A percentile compares a stretch with the other conserved stretches of the same genome.
Evolutionary conservation across 2,113 vertebrate species (phyloP).

Genomic region (Centropristis striata): DNA sequence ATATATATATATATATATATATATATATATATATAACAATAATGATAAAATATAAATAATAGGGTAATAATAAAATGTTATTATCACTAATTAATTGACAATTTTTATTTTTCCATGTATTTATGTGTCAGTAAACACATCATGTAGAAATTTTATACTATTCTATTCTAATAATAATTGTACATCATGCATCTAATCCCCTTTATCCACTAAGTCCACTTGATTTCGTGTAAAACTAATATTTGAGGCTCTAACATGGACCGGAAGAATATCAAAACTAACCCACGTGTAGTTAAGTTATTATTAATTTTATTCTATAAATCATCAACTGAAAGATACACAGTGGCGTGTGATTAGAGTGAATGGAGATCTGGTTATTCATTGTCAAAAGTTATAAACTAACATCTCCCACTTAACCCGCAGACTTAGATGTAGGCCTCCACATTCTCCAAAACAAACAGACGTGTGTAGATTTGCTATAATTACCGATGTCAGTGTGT

Average conservation of each 20-base stretch:
- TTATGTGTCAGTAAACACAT: neutral
- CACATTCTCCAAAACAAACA: constrained; percentile 86
- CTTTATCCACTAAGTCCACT: constrained; percentile 16
- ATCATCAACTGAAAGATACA: constrained; percentile 99
- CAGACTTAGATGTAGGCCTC: constrained; percentile 79
- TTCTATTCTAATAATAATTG: too few species aligned
- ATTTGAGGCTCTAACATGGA: constrained; percentile 41
- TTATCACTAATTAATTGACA: too few species aligned
- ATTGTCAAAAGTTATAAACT: constrained; percentile 94
- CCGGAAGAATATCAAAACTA: constrained; percentile 81
- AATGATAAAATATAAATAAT: too few species aligned
- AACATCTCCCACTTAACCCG: constrained; percentile 82
- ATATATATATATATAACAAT: too few species aligned
- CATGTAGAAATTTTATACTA: too few species aligned
- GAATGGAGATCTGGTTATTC: constrained; percentile 94
- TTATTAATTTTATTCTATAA: constrained; percentile 99
- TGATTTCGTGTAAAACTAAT: constrained; percentile 46
- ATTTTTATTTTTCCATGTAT: neutral
- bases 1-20: too few species aligned
- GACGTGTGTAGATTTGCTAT: constrained; percentile 75
- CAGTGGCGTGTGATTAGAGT: constrained; percentile 91
- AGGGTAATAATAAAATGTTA: too few species aligned
- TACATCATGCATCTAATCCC: neutral
- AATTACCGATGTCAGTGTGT: constrained; percentile 67
- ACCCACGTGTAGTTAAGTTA: constrained; percentile 93